These are phyloP conservation scores for Philhelius pedissequus DNA, from an alignment of 2,888 invertebrate species.

Conservation along the genomic window DNA sequence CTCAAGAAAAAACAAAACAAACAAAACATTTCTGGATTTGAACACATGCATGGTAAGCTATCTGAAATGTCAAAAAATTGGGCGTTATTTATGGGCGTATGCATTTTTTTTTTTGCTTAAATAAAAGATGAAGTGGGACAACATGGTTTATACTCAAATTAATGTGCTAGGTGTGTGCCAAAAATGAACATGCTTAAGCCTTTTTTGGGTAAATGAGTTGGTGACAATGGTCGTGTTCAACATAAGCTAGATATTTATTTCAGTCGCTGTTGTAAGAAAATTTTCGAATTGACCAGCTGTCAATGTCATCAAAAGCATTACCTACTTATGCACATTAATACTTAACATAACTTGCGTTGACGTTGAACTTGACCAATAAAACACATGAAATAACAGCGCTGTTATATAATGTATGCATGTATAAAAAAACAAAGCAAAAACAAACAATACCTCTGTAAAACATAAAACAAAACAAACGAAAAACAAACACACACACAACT, in stretches of 20 bases:
- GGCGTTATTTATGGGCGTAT: not conserved
- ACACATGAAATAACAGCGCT: slow-evolving; percentile 36
- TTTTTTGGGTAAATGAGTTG: slow-evolving; percentile 35
- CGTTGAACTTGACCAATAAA: not conserved
- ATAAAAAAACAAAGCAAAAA: slow-evolving; percentile 34
- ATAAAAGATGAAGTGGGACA: slow-evolving; percentile 74
- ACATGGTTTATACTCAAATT: slow-evolving; percentile 73
- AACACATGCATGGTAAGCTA: slow-evolving; percentile 38
- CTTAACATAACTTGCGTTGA: not conserved
- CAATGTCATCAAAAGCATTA: not conserved
- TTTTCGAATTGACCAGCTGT: not conserved
- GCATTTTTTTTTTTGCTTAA: not conserved
- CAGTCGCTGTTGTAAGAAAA: not conserved
- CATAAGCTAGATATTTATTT: not conserved
- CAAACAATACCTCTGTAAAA: slow-evolving; percentile 12
- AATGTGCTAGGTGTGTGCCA: slow-evolving; percentile 49
- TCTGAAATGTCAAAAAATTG: slow-evolving; percentile 30
- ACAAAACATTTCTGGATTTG: not conserved
- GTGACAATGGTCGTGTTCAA: slow-evolving; percentile 10
- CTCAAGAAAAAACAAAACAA: slow-evolving; percentile 9
- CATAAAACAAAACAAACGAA: slow-evolving; percentile 10
- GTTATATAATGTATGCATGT: slow-evolving; percentile 1
- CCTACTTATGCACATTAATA: not conserved
- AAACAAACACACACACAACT: slow-evolving; percentile 41
- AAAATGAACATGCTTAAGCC: slow-evolving; percentile 45